phyloP scores from a whole-genome alignment of 2,797 vertebrate species.

The Pantherophis vulpinus region DNA sequence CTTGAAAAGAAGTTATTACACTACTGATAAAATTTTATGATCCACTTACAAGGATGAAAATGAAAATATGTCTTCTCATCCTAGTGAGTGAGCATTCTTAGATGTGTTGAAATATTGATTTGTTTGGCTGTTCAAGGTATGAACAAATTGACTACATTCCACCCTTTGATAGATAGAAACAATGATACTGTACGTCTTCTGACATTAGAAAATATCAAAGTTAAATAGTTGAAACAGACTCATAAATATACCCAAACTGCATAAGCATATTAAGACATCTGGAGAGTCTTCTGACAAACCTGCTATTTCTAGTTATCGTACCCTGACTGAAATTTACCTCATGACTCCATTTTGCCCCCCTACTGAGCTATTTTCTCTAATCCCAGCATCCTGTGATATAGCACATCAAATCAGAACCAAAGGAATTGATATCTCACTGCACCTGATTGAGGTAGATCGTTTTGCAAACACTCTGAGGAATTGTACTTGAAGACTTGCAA shows the following conservation, averaged over 20 bases:
- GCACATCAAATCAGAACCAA: neutral
- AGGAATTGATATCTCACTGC: neutral
- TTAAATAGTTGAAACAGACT: neutral
- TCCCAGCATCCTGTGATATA: neutral
- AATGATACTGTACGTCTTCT: neutral
- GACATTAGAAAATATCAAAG: neutral
- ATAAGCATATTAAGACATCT: neutral
- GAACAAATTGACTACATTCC: conserved; percentile 39
- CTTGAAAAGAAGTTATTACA: conserved; percentile 45
- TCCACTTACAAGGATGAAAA: conserved; percentile 54
- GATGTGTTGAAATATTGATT: conserved; percentile 60
- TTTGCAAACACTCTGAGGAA: neutral
- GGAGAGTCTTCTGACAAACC: neutral
- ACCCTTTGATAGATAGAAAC: neutral
- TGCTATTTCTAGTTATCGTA: neutral
- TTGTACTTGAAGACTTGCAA: neutral
- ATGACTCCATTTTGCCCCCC: neutral
- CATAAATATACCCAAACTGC: neutral
- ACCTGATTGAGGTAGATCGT: neutral
- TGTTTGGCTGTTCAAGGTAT: conserved; percentile 46
- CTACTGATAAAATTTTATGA: conserved; percentile 57
- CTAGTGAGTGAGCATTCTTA: conserved; percentile 50
- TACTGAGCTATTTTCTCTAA: neutral
- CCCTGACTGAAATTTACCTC: neutral
- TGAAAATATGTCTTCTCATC: conserved; percentile 37